Percentiles rank a stretch among this genome's conserved stretches.
Evolutionary conservation across 2,113 vertebrate species (phyloP).

Genomic region (Notarius quadriscutis): DNA sequence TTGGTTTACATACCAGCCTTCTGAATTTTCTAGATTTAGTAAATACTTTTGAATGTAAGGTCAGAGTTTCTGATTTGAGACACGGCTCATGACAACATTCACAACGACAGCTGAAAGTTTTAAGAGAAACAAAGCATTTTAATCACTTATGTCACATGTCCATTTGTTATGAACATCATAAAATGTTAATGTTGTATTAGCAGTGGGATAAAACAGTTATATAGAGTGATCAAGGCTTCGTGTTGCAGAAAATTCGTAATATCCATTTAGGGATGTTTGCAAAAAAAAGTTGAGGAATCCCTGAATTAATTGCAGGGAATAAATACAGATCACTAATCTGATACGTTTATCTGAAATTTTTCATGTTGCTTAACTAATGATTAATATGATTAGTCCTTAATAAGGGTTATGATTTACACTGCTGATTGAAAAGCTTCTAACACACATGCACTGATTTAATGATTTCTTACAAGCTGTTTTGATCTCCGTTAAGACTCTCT

Average conservation of each 20-base stretch:
- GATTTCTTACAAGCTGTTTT: no score
- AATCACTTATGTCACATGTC: background rate
- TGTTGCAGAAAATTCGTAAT: no score
- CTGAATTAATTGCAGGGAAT: background rate
- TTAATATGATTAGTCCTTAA: background rate
- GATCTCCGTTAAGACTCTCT: background rate
- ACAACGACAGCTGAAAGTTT: background rate
- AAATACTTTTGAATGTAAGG: background rate
- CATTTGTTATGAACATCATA: background rate
- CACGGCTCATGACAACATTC: background rate
- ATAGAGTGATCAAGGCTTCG: background rate
- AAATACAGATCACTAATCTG: constrained; percentile 1
- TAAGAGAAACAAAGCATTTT: background rate
- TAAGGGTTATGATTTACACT: background rate
- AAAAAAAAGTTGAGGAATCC: no score
- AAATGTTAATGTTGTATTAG: background rate
- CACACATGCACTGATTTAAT: background rate
- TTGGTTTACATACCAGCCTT: background rate
- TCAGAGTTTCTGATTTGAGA: background rate
- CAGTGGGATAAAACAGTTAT: background rate
- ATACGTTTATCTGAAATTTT: background rate
- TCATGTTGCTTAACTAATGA: background rate
- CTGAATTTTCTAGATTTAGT: background rate
- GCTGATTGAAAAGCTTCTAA: no score
- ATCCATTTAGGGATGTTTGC: no score